These are phyloP conservation scores for Sipha maydis DNA, from an alignment of 2,888 invertebrate genomes.

Conservation along the genomic window DNA sequence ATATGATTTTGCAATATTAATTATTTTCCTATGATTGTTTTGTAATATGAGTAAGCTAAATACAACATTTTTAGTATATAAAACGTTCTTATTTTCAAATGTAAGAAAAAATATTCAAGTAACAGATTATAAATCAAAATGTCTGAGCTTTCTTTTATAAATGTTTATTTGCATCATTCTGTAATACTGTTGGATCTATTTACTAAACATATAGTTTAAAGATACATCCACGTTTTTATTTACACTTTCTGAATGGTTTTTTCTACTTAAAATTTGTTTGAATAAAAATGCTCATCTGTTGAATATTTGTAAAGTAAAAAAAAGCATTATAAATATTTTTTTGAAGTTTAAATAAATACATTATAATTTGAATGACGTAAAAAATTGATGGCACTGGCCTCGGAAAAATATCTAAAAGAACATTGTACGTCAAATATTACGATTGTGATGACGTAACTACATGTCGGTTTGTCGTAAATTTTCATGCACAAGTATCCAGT, in stretches of 20 bases:
- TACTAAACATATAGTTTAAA: background rate
- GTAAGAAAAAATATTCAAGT: background rate
- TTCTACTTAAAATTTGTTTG: background rate
- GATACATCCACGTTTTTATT: background rate
- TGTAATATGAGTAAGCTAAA: no score
- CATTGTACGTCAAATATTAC: slow-evolving; percentile 4
- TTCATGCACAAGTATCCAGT: slow-evolving; percentile 29
- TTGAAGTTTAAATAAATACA: slow-evolving; percentile 3
- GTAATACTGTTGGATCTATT: background rate
- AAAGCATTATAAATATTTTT: background rate
- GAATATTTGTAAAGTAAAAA: background rate
- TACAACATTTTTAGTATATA: no score
- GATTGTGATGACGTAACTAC: slow-evolving; percentile 43
- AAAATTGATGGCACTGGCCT: slow-evolving; percentile 7
- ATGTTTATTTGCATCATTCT: slow-evolving; percentile 24
- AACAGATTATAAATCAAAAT: background rate
- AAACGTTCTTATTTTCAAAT: background rate
- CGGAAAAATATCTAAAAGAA: slow-evolving; percentile 23
- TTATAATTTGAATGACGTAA: slow-evolving; percentile 9
- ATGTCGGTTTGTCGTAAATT: slow-evolving; percentile 7
- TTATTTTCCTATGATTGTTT: no score
- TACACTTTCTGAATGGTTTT: background rate
- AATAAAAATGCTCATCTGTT: slow-evolving; percentile 27
- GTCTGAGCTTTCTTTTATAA: background rate
- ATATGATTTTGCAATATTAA: no score